These are phyloP conservation scores for Characodon lateralis DNA, from an alignment of 2,797 vertebrate genomes.

Conservation along the genomic window DNA sequence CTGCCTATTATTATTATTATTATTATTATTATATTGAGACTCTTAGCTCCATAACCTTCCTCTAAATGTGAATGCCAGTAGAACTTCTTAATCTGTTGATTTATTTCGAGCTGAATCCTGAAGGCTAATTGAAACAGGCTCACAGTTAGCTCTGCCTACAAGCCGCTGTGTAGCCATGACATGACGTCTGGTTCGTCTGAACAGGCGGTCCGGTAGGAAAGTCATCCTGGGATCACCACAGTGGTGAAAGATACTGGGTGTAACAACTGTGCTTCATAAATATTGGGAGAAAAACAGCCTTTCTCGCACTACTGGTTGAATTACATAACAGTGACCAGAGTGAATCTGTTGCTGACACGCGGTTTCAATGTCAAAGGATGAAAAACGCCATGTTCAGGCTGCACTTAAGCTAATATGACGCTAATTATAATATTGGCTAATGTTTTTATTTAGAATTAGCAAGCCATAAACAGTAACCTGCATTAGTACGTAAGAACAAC, in stretches of 20 bases:
- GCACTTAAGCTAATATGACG: conserved; percentile 13
- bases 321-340: conserved; percentile 34
- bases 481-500: conserved; percentile 28
- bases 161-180: background rate
- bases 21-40: too few relatives aligned
- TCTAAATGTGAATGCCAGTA: too few relatives aligned
- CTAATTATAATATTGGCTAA: conserved; percentile 16
- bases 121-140: background rate
- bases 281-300: background rate
- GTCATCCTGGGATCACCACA: background rate
- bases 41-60: too few relatives aligned
- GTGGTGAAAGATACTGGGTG: background rate
- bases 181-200: background rate
- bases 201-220: background rate
- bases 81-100: background rate
- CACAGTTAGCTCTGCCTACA: background rate
- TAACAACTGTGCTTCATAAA: background rate
- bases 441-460: background rate
- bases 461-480: background rate
- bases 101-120: background rate
- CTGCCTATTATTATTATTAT: background rate
- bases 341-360: conserved; percentile 23
- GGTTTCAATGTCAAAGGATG: conserved; percentile 52
- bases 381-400: conserved; percentile 39
- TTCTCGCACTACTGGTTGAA: background rate